phyloP scores from a whole-genome alignment of 2,113 vertebrate species.

The Eudyptes chrysolophus region DNA sequence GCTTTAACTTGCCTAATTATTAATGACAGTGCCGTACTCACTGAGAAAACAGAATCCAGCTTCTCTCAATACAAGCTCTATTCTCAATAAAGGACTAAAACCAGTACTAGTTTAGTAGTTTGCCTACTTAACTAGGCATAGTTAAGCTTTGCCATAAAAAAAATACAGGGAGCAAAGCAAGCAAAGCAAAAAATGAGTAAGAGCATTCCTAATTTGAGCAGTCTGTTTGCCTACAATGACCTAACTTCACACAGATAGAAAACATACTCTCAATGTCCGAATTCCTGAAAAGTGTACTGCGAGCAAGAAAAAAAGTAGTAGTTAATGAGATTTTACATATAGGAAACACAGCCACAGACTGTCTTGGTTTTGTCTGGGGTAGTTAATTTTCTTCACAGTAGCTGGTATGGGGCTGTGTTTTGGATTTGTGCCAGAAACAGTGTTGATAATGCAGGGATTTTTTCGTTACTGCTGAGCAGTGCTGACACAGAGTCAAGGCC shows the following conservation, averaged over 20 bases:
- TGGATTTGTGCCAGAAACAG: too few relatives aligned
- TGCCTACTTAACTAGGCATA: too few relatives aligned
- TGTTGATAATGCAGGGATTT: too few relatives aligned
- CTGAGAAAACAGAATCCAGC: background rate
- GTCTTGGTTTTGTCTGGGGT: too few relatives aligned
- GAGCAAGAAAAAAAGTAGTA: background rate
- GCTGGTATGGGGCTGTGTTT: too few relatives aligned
- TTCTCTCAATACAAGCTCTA: background rate
- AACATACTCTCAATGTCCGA: background rate
- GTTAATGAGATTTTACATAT: background rate
- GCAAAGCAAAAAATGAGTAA: background rate
- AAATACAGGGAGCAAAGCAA: background rate
- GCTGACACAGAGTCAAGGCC: too few relatives aligned
- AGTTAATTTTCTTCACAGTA: too few relatives aligned
- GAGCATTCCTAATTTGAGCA: background rate
- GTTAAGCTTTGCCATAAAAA: background rate
- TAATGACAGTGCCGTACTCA: background rate
- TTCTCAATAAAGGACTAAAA: background rate
- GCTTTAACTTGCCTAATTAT: background rate
- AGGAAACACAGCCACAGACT: background rate
- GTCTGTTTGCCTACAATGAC: background rate
- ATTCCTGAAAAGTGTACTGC: background rate
- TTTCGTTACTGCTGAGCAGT: too few relatives aligned
- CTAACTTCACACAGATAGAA: background rate
- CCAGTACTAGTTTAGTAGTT: too few relatives aligned